Base-by-base conservation (phyloP, 1,140 invertebrate species). In the Hydropsyche tenuis region DNA sequence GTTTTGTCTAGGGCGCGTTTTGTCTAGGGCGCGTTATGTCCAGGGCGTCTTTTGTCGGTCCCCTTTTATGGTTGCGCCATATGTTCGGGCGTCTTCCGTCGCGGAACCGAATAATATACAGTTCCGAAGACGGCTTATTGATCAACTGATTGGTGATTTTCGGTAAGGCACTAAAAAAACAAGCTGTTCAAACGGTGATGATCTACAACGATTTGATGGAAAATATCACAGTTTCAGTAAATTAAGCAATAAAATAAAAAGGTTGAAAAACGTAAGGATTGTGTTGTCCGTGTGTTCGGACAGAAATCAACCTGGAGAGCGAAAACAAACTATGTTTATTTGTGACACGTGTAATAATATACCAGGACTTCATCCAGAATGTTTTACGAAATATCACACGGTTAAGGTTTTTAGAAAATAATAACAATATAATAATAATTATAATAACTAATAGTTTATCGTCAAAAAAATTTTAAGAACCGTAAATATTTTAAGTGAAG, bases 111-210 rank as follows among this genome's bases (percentile, higher is more conserved):
- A n/a, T n/a, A n/a, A n/a, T n/a, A n/a, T n/a, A 62, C 11, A 42
- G 1, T 63, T 63, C 20, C 6, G 6, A 30, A 30, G 23, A 7
- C 4, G 16, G n/a, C 63, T 73, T 6, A 45, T 73, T 18, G 45
- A 42, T 60, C 64, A 73, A 30, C 20, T 73, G 51, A 42, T 69
- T n/a, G 72, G 64, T 16, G 25, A 69, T 45, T 45, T 22, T 69
- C 12, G 64, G 43, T 23, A 66, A 65, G 63, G 42, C 37, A 23
- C 43, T 45, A 63, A 62, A 9, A 72, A 6, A 46, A 1, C 3
- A 22, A 45, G 45, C 46, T 1, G 37, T 46, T 48, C 11, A 72
- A 0, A 48, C 25, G 22, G 1, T 4, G 23, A 14, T 3, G 14
- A 63, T 63, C 60, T 14, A n/a, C 1, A 63, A 42, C 60, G 60